A percentile compares a stretch with the other conserved stretches of the same genome.
Evolutionary conservation across 2,113 vertebrate species (phyloP).

Genomic region (Bufo gargarizans): DNA sequence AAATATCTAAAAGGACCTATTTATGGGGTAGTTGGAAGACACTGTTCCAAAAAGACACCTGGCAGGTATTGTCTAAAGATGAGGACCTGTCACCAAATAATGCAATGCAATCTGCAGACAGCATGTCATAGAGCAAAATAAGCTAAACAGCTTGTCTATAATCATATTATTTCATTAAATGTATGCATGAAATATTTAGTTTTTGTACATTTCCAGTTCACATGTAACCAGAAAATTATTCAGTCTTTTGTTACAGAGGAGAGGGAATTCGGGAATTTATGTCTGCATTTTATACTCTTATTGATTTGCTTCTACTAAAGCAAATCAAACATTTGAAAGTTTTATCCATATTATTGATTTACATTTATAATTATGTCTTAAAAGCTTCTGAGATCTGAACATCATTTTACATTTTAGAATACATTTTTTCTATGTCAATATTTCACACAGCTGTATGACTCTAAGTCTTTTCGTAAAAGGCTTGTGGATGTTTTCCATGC

Average conservation of each 20-base stretch:
- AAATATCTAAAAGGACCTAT: no score
- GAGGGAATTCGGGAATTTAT: background rate
- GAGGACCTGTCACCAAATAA: no score
- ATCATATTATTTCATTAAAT: background rate
- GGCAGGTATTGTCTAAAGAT: no score
- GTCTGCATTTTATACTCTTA: background rate
- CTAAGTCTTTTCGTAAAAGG: background rate
- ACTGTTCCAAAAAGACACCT: no score
- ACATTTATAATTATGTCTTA: constrained; percentile 8
- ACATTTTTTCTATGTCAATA: constrained; percentile 1
- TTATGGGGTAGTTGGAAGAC: no score
- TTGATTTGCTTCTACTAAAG: background rate
- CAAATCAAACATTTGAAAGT: background rate
- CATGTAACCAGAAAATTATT: background rate
- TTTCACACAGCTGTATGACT: background rate
- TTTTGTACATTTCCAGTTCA: background rate
- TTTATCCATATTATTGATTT: background rate
- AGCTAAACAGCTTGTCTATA: background rate
- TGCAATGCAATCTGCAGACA: no score
- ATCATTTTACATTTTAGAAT: background rate
- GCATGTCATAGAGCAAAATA: no score
- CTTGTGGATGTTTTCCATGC: constrained; percentile 5
- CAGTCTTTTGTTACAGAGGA: background rate
- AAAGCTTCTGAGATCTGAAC: constrained; percentile 5
- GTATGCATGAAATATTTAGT: background rate